Conservation (phyloP, 2,888 invertebrate species). For the Micropterix aruncella region DNA sequence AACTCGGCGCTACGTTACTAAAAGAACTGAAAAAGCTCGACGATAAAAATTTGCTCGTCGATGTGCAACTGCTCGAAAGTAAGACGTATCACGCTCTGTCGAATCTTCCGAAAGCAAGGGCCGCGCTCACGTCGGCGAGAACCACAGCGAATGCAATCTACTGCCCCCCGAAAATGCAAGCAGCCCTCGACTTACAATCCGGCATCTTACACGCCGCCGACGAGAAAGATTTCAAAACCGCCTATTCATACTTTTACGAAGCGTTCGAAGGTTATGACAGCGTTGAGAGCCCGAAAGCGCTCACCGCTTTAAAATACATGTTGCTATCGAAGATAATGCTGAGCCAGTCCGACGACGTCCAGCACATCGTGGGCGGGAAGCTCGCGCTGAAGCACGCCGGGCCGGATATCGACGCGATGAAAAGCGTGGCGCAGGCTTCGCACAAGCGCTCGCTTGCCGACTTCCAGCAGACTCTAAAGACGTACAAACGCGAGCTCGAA, state of each 20-base stretch:
- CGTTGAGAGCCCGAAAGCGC: conserved; percentile 79
- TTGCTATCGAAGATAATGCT: conserved; percentile 97
- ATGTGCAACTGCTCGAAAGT: conserved; percentile 95
- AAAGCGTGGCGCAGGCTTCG: conserved; percentile 89
- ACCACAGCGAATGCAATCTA: conserved; percentile 99
- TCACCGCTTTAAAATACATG: conserved; percentile 98
- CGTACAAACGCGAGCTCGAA: conserved; percentile 78
- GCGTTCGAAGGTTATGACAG: conserved; percentile 98
- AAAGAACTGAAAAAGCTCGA: conserved; percentile 97
- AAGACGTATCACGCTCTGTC: conserved; percentile 97
- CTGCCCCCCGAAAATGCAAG: conserved; percentile 97
- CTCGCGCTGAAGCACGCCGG: conserved; percentile 93
- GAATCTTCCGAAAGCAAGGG: conserved; percentile 92
- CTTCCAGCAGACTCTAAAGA: conserved; percentile 81
- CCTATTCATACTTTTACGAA: conserved; percentile 99
- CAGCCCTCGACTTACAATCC: conserved; percentile 91
- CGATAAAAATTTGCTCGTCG: conserved; percentile 96
- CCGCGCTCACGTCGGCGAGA: conserved; percentile 92
- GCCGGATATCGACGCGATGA: conserved; percentile 95
- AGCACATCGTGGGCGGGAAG: conserved; percentile 90
- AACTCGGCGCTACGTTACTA: conserved; percentile 73
- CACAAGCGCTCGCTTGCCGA: conserved; percentile 94
- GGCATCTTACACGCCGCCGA: conserved; percentile 99
- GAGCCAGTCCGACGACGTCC: conserved; percentile 91
- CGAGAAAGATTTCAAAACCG: conserved; percentile 98